A percentile compares a stretch with the other conserved stretches of the same genome.
phyloP scores from a whole-genome alignment of 2,888 invertebrate species.

The Chrysolina americana region DNA sequence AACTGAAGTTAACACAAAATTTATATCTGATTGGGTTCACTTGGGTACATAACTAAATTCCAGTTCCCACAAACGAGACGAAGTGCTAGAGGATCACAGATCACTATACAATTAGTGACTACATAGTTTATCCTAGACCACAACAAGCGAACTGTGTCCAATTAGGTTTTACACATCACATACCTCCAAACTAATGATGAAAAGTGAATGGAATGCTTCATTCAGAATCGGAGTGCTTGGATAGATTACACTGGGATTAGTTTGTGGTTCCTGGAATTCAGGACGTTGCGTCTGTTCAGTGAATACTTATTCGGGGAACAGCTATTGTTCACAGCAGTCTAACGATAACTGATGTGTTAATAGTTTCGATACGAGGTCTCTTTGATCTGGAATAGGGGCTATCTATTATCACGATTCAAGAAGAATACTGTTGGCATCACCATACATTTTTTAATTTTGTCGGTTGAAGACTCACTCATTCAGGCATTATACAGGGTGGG shows the following conservation, averaged over 20 bases:
- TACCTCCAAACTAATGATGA: conserved; percentile 55
- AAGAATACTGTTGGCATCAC: too few species aligned
- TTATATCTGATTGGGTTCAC: not conserved
- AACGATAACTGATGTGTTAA: too few species aligned
- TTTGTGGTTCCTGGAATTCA: conserved; percentile 1
- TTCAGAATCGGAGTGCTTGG: conserved; percentile 43
- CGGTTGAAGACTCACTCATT: too few species aligned
- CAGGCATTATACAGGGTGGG: too few species aligned
- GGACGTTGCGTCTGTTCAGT: not conserved
- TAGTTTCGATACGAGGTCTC: too few species aligned
- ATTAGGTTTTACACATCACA: conserved; percentile 60
- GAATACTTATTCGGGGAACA: not conserved
- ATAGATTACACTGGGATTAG: not conserved
- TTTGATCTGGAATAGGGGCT: too few species aligned
- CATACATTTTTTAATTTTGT: too few species aligned
- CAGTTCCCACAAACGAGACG: conserved; percentile 47
- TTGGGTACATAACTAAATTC: conserved; percentile 43
- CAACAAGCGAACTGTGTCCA: conserved; percentile 57
- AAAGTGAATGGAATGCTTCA: conserved; percentile 56
- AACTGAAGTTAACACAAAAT: not conserved
- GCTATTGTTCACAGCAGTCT: too few species aligned
- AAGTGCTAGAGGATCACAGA: conserved; percentile 53
- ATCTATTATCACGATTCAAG: too few species aligned
- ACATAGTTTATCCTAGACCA: conserved; percentile 58
- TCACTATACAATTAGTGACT: conserved; percentile 54